Evolutionary conservation across 1,140 invertebrate genomes (phyloP).

Genomic region (Vanessa atalanta): DNA sequence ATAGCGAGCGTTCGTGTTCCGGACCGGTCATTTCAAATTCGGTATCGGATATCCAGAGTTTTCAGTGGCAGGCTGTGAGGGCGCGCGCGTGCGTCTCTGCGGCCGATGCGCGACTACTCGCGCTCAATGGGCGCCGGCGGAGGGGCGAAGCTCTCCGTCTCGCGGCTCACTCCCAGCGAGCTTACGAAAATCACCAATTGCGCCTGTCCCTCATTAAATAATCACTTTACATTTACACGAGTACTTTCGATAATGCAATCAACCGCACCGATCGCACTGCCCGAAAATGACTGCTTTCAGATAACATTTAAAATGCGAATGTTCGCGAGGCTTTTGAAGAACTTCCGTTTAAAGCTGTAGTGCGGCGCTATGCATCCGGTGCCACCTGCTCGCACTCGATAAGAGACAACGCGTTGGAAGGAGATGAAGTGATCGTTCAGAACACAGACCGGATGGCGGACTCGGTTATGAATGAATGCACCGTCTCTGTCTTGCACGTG

Average conservation of each 20-base stretch:
- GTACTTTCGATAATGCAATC: conserved; percentile 11
- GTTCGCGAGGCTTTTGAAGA: conserved; percentile 60
- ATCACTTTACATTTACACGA: conserved; percentile 40
- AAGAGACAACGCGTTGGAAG: conserved; percentile 70
- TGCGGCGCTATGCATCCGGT: conserved; percentile 66
- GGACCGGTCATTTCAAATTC: conserved; percentile 65
- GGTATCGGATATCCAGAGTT: conserved; percentile 52
- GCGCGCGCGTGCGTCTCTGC: conserved; percentile 69
- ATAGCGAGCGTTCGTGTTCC: conserved; percentile 53
- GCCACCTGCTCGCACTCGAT: conserved; percentile 75
- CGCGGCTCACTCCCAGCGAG: conserved; percentile 66
- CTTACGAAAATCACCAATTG: conserved; percentile 78
- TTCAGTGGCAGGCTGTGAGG: conserved; percentile 52
- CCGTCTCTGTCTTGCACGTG: conserved; percentile 58
- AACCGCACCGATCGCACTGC: background rate
- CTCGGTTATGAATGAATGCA: conserved; percentile 79
- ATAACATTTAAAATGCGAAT: conserved; percentile 43
- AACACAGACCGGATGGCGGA: conserved; percentile 76
- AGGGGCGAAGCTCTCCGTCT: conserved; percentile 72
- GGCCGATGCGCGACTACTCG: conserved; percentile 73
- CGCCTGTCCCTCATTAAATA: conserved; percentile 65
- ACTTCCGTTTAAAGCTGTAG: conserved; percentile 70
- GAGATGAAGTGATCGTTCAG: conserved; percentile 75
- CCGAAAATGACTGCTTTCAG: conserved; percentile 26
- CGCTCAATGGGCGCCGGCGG: conserved; percentile 70